Conservation (phyloP, 2,113 vertebrate genomes). For the Alces alces region DNA sequence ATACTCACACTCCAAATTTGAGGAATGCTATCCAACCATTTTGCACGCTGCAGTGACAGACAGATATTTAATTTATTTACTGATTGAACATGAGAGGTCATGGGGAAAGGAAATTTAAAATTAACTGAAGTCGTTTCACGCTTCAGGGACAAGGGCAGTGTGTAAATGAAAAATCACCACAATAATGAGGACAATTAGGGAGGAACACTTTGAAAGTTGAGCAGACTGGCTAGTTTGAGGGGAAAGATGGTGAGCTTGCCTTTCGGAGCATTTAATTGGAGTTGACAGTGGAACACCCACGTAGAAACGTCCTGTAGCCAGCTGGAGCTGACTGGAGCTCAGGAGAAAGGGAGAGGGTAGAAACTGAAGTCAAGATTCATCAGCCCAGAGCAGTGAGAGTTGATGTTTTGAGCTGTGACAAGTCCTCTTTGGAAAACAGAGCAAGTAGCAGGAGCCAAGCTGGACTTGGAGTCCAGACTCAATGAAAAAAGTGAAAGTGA, state of each 20-base stretch:
- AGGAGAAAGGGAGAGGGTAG: conserved; percentile 12
- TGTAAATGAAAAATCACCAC: neutral
- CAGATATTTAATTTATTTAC: neutral
- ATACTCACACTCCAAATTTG: neutral
- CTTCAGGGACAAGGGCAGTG: neutral
- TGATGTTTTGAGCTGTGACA: neutral
- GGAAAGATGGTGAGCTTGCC: conserved; percentile 43
- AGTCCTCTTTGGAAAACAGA: neutral
- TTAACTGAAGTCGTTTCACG: neutral
- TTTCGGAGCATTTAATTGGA: conserved; percentile 53
- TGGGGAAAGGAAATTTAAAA: neutral
- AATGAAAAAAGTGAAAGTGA: too few relatives aligned
- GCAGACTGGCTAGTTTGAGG: conserved; percentile 44
- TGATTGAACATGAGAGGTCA: neutral
- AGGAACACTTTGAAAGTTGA: neutral
- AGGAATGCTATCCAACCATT: neutral
- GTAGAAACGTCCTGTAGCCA: conserved; percentile 49
- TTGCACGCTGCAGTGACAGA: neutral
- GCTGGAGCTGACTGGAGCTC: conserved; percentile 56
- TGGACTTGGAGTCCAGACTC: too few relatives aligned
- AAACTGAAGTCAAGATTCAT: conserved; percentile 38
- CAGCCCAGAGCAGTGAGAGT: neutral
- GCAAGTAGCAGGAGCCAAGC: neutral
- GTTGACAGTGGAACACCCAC: conserved; percentile 65
- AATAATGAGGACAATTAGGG: neutral